Evolutionary conservation across 2,888 invertebrate genomes (phyloP).

Genomic region (Didymodactylos carnosus): DNA sequence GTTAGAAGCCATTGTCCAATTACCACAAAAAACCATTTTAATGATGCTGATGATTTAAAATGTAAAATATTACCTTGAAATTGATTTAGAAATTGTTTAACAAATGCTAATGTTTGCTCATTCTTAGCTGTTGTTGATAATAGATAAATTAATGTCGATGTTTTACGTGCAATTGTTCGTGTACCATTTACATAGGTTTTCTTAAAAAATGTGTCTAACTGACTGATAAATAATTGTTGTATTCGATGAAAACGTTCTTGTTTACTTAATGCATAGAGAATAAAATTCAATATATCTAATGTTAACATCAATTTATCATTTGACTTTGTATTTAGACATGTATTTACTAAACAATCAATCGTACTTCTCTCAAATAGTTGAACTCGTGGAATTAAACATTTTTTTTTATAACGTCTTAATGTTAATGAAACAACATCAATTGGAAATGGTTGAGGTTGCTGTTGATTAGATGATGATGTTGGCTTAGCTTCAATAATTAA

Average conservation of each 20-base stretch:
- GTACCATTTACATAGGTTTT: neutral
- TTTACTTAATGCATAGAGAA: neutral
- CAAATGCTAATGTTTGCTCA: neutral
- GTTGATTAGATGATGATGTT: neutral
- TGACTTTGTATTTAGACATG: neutral
- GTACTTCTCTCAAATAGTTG: neutral
- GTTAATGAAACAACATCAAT: neutral
- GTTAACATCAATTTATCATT: neutral
- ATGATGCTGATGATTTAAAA: neutral
- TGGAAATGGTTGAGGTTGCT: neutral
- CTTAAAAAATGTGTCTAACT: neutral
- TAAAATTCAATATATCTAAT: neutral
- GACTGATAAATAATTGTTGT: neutral
- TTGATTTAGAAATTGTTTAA: neutral
- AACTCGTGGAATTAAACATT: neutral
- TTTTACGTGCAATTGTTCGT: neutral
- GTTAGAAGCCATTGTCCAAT: neutral
- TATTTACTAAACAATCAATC: neutral
- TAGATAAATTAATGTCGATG: neutral
- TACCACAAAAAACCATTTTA: conserved; percentile 12
- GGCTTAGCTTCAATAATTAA: neutral
- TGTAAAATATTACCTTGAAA: neutral
- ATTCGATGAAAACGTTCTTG: neutral
- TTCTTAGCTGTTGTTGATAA: neutral
- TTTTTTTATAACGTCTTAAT: neutral